These are phyloP conservation scores for Cyprinodon tularosa DNA, from an alignment of 2,113 vertebrate species.

Conservation along the genomic window DNA sequence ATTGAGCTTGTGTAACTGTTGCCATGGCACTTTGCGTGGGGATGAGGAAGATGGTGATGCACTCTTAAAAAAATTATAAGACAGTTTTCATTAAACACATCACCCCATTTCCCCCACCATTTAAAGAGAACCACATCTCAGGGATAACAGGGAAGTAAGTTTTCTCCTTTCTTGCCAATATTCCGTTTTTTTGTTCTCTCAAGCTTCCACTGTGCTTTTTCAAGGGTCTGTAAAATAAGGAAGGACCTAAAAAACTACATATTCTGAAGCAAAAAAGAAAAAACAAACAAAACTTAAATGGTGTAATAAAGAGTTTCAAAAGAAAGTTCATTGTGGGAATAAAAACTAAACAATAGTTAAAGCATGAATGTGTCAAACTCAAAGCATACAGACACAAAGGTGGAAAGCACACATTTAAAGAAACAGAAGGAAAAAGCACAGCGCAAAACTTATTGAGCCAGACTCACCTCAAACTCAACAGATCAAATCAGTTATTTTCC, in stretches of 20 bases:
- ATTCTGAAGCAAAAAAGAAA: neutral
- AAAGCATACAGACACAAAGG: constrained; percentile 62
- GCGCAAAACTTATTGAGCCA: constrained; percentile 62
- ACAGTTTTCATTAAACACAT: constrained; percentile 90
- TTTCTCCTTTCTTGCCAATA: constrained; percentile 17
- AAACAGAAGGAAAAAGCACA: constrained; percentile 78
- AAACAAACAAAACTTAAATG: neutral
- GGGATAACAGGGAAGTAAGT: constrained; percentile 64
- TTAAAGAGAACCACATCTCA: constrained; percentile 93
- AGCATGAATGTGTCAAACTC: constrained; percentile 64
- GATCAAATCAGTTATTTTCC: constrained; percentile 71
- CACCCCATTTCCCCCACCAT: constrained; percentile 71
- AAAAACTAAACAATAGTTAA: constrained; percentile 30
- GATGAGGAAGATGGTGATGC: constrained; percentile 80
- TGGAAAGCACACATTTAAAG: constrained; percentile 25
- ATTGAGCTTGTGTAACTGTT: constrained; percentile 91
- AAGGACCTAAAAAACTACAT: constrained; percentile 5
- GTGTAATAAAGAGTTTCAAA: constrained; percentile 1
- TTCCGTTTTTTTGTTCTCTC: constrained; percentile 1
- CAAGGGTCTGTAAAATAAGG: constrained; percentile 41
- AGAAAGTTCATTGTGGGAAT: neutral
- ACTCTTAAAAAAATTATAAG: constrained; percentile 96
- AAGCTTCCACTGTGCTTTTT: constrained; percentile 84
- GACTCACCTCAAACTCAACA: constrained; percentile 56
- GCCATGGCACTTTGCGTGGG: constrained; percentile 85